phyloP scores from a whole-genome alignment of 2,888 invertebrate genomes.

The Camptogramma bilineatum region DNA sequence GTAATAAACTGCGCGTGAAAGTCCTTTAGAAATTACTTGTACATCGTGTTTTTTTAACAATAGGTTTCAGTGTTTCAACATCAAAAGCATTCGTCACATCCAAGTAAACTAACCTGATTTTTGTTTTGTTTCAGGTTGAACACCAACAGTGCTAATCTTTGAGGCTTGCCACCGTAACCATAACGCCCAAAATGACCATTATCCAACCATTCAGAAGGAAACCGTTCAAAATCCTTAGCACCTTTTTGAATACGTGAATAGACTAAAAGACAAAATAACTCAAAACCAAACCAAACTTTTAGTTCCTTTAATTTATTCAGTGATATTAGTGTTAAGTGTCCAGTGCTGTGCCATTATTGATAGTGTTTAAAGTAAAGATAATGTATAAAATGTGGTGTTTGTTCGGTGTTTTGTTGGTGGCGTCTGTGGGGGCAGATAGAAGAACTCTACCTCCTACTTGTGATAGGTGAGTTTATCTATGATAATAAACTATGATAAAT shows the following conservation, averaged over 20 bases:
- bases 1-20: no score
- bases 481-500: no score
- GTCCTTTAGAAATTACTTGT: no score
- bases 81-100: conserved; percentile 25
- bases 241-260: conserved; percentile 75
- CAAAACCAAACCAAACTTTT: conserved; percentile 47
- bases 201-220: conserved; percentile 69
- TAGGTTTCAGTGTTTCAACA: neutral
- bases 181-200: conserved; percentile 70
- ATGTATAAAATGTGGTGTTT: conserved; percentile 66
- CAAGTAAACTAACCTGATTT: conserved; percentile 32
- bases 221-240: conserved; percentile 69
- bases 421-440: conserved; percentile 68
- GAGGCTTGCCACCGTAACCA: conserved; percentile 49
- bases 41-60: neutral
- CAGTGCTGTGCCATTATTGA: conserved; percentile 65
- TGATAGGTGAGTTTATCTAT: conserved; percentile 78
- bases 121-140: conserved; percentile 67
- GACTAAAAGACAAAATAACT: conserved; percentile 46
- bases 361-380: conserved; percentile 49
- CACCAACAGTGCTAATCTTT: conserved; percentile 50
- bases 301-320: conserved; percentile 66
- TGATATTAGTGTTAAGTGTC: conserved; percentile 74
- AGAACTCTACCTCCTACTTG: conserved; percentile 81
- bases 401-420: conserved; percentile 57